Evolutionary conservation across 2,113 vertebrate genomes (phyloP).

Genomic region (Paramormyrops kingsleyae): DNA sequence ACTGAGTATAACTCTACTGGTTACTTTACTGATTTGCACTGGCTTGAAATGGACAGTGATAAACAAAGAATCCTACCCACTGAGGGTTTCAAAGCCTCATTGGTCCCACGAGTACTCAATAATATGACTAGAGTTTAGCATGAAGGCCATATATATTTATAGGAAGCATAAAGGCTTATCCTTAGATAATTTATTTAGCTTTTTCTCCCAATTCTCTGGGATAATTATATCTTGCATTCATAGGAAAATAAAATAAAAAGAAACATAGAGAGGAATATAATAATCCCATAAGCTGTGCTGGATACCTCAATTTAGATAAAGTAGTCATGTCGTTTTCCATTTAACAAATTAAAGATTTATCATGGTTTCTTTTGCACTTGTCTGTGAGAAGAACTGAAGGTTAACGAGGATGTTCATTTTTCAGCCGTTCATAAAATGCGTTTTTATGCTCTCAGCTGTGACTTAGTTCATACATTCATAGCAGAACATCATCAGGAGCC

Average conservation of each 20-base stretch:
- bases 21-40: not conserved
- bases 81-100: not conserved
- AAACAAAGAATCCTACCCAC: not conserved
- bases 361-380: slow-evolving; percentile 10
- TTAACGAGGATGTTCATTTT: slow-evolving; percentile 29
- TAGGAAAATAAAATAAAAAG: not conserved
- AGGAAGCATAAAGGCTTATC: not conserved
- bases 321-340: slow-evolving; percentile 20
- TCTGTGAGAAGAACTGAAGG: slow-evolving; percentile 17
- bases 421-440: slow-evolving; percentile 18
- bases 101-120: not conserved
- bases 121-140: not conserved
- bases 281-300: not conserved
- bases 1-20: not conserved
- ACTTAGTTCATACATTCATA: slow-evolving; percentile 56
- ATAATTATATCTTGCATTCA: not conserved
- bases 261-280: not conserved
- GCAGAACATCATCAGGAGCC: slow-evolving; percentile 42
- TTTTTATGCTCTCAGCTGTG: slow-evolving; percentile 54
- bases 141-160: not conserved
- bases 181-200: not conserved
- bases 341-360: slow-evolving; percentile 34
- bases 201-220: not conserved
- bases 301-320: not conserved
- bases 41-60: not conserved